A percentile compares a stretch with the other conserved stretches of the same genome.
Evolutionary conservation across 2,797 vertebrate genomes (phyloP).

Genomic region (Erpetoichthys calabaricus): DNA sequence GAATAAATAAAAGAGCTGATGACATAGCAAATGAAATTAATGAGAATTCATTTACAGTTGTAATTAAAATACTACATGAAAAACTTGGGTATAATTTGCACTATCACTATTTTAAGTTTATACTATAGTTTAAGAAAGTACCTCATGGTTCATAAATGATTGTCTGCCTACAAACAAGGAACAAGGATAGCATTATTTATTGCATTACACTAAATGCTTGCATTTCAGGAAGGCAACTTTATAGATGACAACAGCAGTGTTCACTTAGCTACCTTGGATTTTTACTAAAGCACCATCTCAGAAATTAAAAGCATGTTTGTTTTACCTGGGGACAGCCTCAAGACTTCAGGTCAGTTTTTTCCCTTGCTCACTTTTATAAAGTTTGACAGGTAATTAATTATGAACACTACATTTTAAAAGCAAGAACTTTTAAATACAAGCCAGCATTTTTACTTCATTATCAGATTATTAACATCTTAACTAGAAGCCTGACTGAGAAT

Average conservation of each 20-base stretch:
- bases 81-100: too few relatives aligned
- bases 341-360: not conserved
- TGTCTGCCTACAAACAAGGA: not conserved
- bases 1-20: too few relatives aligned
- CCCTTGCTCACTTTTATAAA: not conserved
- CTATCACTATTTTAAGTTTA: too few relatives aligned
- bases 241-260: not conserved
- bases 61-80: too few relatives aligned
- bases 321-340: not conserved
- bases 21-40: too few relatives aligned
- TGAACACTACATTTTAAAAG: not conserved
- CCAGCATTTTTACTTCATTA: too few relatives aligned
- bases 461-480: too few relatives aligned
- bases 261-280: not conserved
- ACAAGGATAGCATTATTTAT: not conserved
- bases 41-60: too few relatives aligned
- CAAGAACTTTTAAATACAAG: too few relatives aligned
- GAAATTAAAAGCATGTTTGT: not conserved
- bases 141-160: too few relatives aligned
- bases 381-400: constrained; percentile 4
- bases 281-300: not conserved
- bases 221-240: not conserved
- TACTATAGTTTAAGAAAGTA: too few relatives aligned
- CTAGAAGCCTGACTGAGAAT: too few relatives aligned
- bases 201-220: not conserved